Evolutionary conservation across 2,888 invertebrate species (phyloP).

Genomic region (Athetis lepigone): DNA sequence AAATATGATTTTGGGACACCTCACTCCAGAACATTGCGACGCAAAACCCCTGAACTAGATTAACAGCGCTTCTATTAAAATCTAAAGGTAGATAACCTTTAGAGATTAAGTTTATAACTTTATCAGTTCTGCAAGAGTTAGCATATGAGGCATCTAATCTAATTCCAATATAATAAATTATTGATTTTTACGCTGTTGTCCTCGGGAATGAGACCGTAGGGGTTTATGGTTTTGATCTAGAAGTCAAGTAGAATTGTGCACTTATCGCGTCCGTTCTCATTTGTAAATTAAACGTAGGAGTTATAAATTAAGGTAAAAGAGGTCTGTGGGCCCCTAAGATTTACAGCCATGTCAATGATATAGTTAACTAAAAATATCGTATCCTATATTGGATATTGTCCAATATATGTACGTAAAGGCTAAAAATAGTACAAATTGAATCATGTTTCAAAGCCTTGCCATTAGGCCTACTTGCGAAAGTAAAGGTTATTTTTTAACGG

Average conservation of each 20-base stretch:
- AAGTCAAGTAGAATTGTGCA: slow-evolving; percentile 30
- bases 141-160: slow-evolving; percentile 42
- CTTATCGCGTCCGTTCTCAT: slow-evolving; percentile 25
- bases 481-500: no score
- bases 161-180: slow-evolving; percentile 4
- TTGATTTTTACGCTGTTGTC: slow-evolving; percentile 33
- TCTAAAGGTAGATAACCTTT: slow-evolving; percentile 28
- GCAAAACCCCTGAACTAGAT: background rate
- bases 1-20: no score
- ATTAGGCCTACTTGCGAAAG: no score
- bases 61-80: background rate
- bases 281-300: slow-evolving; percentile 2
- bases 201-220: slow-evolving; percentile 15
- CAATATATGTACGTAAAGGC: background rate
- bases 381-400: background rate
- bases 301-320: slow-evolving; percentile 20
- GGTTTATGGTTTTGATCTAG: slow-evolving; percentile 41
- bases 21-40: no score
- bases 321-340: slow-evolving; percentile 4
- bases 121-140: slow-evolving; percentile 40
- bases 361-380: slow-evolving; percentile 1
- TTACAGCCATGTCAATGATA: slow-evolving; percentile 8
- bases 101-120: slow-evolving; percentile 1
- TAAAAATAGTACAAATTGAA: no score
- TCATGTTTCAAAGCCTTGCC: no score